A percentile compares a stretch with the other conserved stretches of the same genome.
These are phyloP conservation scores for Globia sparganii DNA, from an alignment of 2,888 invertebrate genomes.

Conservation along the genomic window DNA sequence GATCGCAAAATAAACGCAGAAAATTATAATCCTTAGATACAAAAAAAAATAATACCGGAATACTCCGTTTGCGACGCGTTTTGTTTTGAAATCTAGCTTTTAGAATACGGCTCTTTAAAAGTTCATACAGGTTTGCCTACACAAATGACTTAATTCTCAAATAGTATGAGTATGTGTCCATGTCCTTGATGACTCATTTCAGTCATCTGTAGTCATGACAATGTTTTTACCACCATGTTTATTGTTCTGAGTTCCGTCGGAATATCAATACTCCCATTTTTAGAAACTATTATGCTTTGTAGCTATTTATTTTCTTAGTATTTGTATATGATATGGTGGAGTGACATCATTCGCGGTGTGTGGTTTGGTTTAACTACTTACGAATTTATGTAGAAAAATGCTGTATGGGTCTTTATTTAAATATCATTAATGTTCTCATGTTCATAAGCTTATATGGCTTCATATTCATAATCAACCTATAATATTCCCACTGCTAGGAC, in stretches of 20 bases:
- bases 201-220: slow-evolving; percentile 44
- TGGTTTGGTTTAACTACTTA: slow-evolving; percentile 38
- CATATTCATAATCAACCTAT: background rate
- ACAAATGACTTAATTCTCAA: slow-evolving; percentile 65
- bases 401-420: background rate
- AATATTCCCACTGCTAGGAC: too few species aligned
- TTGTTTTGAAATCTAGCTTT: slow-evolving; percentile 23
- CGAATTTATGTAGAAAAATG: slow-evolving; percentile 12
- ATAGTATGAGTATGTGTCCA: slow-evolving; percentile 34
- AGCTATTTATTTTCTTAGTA: slow-evolving; percentile 59
- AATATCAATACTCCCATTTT: slow-evolving; percentile 65
- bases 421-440: background rate
- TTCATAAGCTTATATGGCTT: background rate
- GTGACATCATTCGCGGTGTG: slow-evolving; percentile 62
- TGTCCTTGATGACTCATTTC: slow-evolving; percentile 60
- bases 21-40: background rate
- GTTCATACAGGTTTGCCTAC: slow-evolving; percentile 70
- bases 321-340: slow-evolving; percentile 42
- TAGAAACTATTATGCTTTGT: slow-evolving; percentile 57
- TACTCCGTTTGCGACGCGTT: background rate
- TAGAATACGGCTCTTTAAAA: slow-evolving; percentile 42
- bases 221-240: slow-evolving; percentile 48
- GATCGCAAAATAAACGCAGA: background rate
- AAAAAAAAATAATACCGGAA: background rate
- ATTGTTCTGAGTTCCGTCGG: slow-evolving; percentile 51